phyloP scores from a whole-genome alignment of 2,888 invertebrate species.

The Clusia tigrina region DNA sequence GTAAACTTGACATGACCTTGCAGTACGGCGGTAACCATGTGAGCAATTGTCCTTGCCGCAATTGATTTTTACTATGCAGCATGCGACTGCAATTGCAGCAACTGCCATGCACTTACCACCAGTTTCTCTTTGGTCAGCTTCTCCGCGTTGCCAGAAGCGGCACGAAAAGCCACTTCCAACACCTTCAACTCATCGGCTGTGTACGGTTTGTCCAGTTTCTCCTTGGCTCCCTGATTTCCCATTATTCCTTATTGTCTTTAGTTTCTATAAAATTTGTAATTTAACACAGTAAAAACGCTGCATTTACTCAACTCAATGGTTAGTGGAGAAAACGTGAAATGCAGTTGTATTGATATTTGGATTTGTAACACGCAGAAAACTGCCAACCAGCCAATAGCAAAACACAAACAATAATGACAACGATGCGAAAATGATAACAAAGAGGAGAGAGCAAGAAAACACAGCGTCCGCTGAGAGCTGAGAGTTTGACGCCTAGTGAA shows the following conservation, averaged over 20 bases:
- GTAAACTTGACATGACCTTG: conserved; percentile 42
- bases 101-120: conserved; percentile 43
- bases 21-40: conserved; percentile 24
- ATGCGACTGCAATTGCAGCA: not conserved
- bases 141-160: conserved; percentile 49
- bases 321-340: not conserved
- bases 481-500: no score
- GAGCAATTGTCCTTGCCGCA: conserved; percentile 4
- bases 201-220: conserved; percentile 35
- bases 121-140: conserved; percentile 52
- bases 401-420: no score
- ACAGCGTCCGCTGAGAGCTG: no score
- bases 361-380: not conserved
- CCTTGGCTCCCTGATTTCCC: conserved; percentile 46
- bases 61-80: conserved; percentile 43
- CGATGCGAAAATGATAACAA: no score
- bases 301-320: not conserved
- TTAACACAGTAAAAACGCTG: not conserved
- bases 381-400: no score
- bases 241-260: conserved; percentile 30
- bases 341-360: not conserved
- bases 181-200: conserved; percentile 52
- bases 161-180: conserved; percentile 49
- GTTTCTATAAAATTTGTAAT: not conserved
- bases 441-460: no score